A percentile compares a stretch with the other conserved stretches of the same genome.
These are phyloP conservation scores for Phocoena phocoena DNA, from an alignment of 2,113 vertebrate genomes.

Conservation along the genomic window DNA sequence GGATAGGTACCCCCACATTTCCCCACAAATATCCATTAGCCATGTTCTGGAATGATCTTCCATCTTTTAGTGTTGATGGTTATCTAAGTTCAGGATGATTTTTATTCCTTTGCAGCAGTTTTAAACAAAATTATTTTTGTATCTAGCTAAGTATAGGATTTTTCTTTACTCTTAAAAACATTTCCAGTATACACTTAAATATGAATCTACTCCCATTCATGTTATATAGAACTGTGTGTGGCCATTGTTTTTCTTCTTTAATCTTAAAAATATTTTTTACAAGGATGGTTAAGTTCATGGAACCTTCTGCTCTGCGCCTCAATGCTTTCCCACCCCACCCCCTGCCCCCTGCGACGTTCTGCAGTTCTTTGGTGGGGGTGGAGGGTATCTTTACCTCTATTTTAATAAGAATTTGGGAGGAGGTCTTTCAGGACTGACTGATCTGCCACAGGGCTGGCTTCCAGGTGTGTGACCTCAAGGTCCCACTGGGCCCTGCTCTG, in stretches of 20 bases:
- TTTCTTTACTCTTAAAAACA: not conserved
- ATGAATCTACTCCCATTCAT: not conserved
- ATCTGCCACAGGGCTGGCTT: not conserved
- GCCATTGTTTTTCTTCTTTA: not conserved
- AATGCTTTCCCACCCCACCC: fast-evolving
- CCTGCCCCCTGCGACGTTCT: fast-evolving
- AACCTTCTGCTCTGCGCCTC: not conserved
- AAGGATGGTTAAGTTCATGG: not conserved
- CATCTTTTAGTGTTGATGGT: not conserved
- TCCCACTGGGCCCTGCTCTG: too few species aligned
- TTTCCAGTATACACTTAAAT: not conserved
- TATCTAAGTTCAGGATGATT: not conserved
- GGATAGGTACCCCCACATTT: not conserved
- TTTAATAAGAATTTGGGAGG: not conserved
- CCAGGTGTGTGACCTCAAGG: not conserved
- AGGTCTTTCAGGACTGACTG: not conserved
- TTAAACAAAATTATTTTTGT: not conserved
- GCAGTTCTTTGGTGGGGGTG: not conserved
- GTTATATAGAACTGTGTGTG: not conserved
- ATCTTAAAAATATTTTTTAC: not conserved
- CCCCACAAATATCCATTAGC: not conserved
- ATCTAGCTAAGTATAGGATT: not conserved
- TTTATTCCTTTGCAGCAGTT: not conserved
- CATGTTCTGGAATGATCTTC: not conserved
- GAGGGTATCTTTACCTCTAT: not conserved